Conservation (phyloP, 2,113 vertebrate genomes). For the Anas platyrhynchos region DNA sequence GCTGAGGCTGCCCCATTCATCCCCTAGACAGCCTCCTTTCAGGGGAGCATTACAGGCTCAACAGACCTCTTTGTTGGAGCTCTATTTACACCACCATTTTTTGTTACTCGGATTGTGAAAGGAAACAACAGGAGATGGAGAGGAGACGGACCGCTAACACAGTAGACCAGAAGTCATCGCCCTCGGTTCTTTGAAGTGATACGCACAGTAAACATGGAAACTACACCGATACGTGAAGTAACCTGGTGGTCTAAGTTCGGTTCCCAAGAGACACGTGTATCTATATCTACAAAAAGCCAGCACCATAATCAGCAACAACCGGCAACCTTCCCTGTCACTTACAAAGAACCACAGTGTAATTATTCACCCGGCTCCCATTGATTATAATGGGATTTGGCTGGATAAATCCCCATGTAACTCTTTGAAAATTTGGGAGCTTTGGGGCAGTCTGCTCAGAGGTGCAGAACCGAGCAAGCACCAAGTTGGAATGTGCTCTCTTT, state of each 20-base stretch:
- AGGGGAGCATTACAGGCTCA: slow-evolving; percentile 69
- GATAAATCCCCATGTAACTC: slow-evolving; percentile 65
- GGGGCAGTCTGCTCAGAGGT: neutral
- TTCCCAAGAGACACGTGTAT: neutral
- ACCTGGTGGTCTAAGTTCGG: slow-evolving; percentile 31
- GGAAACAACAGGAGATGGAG: slow-evolving; percentile 68
- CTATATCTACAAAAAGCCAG: slow-evolving; percentile 10
- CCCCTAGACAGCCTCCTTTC: slow-evolving; percentile 69
- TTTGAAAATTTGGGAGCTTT: slow-evolving; percentile 62
- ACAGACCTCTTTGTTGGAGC: slow-evolving; percentile 66
- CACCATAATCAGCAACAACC: slow-evolving; percentile 9
- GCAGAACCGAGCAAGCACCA: neutral
- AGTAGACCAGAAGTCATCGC: slow-evolving; percentile 67
- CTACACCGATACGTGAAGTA: slow-evolving; percentile 12
- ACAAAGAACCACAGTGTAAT: slow-evolving; percentile 16
- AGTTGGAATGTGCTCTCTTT: neutral
- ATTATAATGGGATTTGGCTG: slow-evolving; percentile 65
- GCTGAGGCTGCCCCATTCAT: slow-evolving; percentile 67
- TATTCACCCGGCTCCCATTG: slow-evolving; percentile 36
- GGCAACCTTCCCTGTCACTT: neutral
- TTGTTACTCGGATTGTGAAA: slow-evolving; percentile 64
- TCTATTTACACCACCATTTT: slow-evolving; percentile 73
- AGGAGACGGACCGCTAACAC: slow-evolving; percentile 53
- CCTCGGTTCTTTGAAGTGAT: slow-evolving; percentile 56
- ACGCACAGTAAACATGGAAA: slow-evolving; percentile 39